Base-by-base conservation (phyloP, 2,797 vertebrate species). In the Simalia tracyae region DNA sequence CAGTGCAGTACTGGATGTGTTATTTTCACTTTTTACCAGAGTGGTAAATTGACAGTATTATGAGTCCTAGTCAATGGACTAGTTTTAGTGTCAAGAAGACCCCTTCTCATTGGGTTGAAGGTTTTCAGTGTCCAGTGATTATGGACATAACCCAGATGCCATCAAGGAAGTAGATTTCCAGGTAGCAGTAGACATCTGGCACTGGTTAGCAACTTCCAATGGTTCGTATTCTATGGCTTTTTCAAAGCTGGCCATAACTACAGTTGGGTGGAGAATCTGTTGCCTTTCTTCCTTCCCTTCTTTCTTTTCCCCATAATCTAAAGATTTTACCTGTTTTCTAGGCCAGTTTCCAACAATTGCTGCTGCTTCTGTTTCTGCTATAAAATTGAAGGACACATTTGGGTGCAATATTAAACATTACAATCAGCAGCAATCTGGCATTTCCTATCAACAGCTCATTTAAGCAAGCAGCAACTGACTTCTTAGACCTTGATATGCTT, bases 401-500 rank as follows among this genome's bases (percentile, higher is more conserved):
- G 42, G 72, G 36, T 81, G 63, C 88, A 81, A 81, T 81, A 81
- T 81, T 81, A 81, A 86, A 56, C 50, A 86, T 86, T 54, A 64
- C n/a, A 57, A 63, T 91, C 66, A 12, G 61, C 31, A 63, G 11
- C 64, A 81, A 91, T 72, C 56, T 93, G 86, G 36, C 90, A 88
- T 93, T 92, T 91, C 61, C 86, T 89, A 72, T 91, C 86, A 91
- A 54, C 86, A 85, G 81, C 76, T 89, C 92, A 76, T 93, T 91
- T 95, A 93, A 92, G 84, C 88, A 91, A 88, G 86, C 88, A 61
- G 85, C 66, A 92, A 92, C 91, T 56, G 12, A 56, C 15, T 61
- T 64, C 59, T 95, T 24, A 92, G 22, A 86, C 57, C 90, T 94
- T 94, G 90, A 92, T 56, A 57, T 95, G 50, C 94, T 96, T 95